Conservation (phyloP, 2,113 vertebrate species). For the Caracal caracal region DNA sequence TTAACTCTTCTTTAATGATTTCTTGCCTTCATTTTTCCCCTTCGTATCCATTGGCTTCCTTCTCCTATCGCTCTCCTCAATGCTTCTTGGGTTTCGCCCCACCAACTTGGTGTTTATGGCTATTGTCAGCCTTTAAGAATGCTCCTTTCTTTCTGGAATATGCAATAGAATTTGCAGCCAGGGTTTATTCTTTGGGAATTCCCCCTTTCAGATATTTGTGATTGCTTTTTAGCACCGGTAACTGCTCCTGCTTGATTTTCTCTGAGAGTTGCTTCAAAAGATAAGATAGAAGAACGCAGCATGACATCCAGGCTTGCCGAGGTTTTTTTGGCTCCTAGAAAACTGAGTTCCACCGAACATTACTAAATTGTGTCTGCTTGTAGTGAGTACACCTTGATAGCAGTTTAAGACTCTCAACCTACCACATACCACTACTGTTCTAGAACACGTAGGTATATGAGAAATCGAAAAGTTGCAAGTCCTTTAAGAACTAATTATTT, state of each 20-base stretch:
- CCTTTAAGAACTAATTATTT: conserved; percentile 36
- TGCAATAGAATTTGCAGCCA: background rate
- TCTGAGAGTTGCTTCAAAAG: background rate
- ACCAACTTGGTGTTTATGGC: background rate
- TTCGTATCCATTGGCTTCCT: background rate
- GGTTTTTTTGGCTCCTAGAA: background rate
- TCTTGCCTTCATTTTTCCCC: background rate
- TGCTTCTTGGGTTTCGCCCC: background rate
- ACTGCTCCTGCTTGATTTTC: conserved; percentile 23
- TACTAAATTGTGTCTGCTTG: background rate
- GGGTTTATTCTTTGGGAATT: background rate
- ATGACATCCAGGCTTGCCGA: background rate
- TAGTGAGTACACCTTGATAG: background rate
- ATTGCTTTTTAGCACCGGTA: conserved; percentile 26
- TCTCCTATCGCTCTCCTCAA: background rate
- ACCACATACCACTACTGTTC: background rate
- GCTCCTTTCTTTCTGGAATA: background rate
- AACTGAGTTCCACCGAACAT: background rate
- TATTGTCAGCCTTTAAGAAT: background rate
- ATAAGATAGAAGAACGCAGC: background rate
- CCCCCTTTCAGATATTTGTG: background rate
- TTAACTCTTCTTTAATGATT: background rate
- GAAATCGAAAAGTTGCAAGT: background rate
- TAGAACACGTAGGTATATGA: background rate
- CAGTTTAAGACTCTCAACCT: background rate